Percentiles rank a stretch among this genome's conserved stretches.
phyloP scores from a whole-genome alignment of 2,888 invertebrate species.

The Philonicus albiceps region DNA sequence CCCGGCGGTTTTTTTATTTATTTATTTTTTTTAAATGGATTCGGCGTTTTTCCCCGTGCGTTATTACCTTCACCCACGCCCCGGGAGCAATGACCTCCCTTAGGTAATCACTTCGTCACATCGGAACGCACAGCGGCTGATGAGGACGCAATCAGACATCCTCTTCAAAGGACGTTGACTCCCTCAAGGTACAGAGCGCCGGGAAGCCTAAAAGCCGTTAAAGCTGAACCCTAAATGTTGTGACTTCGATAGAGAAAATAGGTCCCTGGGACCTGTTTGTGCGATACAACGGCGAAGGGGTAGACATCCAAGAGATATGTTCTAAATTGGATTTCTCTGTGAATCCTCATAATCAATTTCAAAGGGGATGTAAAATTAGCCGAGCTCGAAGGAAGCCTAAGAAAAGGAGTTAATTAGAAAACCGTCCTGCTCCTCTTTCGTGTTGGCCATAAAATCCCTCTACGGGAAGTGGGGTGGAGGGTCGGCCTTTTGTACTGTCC shows the following conservation, averaged over 20 bases:
- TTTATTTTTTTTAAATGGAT: neutral
- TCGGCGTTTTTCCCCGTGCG: neutral
- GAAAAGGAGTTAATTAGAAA: constrained; percentile 15
- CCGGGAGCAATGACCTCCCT: neutral
- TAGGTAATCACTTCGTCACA: neutral
- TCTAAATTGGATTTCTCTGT: constrained; percentile 21
- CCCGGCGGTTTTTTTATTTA: neutral
- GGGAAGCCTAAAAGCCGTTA: neutral
- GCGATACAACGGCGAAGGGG: neutral
- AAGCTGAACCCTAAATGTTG: neutral
- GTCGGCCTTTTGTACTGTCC: neutral
- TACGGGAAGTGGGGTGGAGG: no score
- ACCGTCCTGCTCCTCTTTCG: neutral
- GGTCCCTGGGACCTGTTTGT: neutral
- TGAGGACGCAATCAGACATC: neutral
- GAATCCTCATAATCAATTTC: constrained; percentile 23
- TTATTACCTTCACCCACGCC: neutral
- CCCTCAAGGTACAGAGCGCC: neutral
- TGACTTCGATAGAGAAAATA: neutral
- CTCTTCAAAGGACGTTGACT: neutral
- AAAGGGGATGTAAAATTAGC: constrained; percentile 8
- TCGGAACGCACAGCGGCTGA: neutral
- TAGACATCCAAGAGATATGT: neutral
- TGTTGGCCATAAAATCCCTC: neutral
- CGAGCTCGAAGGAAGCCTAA: neutral